A percentile compares a stretch with the other conserved stretches of the same genome.
Evolutionary conservation across 1,140 invertebrate genomes (phyloP).

Genomic region (Centruroides sculpturatus): DNA sequence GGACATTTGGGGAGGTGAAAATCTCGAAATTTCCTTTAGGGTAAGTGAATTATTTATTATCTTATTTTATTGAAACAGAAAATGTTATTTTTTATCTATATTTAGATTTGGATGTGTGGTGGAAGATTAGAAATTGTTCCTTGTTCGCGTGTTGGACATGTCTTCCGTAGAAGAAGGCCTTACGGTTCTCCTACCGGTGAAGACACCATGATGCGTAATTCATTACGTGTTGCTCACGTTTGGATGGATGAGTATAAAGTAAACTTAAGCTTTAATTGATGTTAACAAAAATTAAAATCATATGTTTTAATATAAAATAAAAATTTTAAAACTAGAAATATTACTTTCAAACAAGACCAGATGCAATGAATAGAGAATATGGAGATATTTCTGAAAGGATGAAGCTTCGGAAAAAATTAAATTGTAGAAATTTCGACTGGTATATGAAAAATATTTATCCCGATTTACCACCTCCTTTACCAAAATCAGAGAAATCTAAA

Average conservation of each 20-base stretch:
- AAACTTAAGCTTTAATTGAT: slow-evolving; percentile 15
- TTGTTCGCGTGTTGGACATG: slow-evolving; percentile 87
- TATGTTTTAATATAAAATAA: background rate
- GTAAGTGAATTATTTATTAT: slow-evolving; percentile 34
- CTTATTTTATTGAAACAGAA: background rate
- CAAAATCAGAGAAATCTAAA: background rate
- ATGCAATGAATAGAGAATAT: slow-evolving; percentile 45
- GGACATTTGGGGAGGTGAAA: slow-evolving; percentile 91
- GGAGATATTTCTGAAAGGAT: slow-evolving; percentile 65
- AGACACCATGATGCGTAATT: slow-evolving; percentile 75
- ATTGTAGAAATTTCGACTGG: slow-evolving; percentile 84
- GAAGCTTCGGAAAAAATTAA: slow-evolving; percentile 47
- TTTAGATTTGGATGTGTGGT: slow-evolving; percentile 95
- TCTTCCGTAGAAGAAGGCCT: slow-evolving; percentile 78
- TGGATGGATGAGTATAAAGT: slow-evolving; percentile 87
- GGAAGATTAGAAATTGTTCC: slow-evolving; percentile 82
- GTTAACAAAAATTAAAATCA: slow-evolving; percentile 16
- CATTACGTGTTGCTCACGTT: slow-evolving; percentile 69
- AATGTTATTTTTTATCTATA: background rate
- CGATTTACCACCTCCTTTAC: slow-evolving; percentile 40
- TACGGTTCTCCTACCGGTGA: slow-evolving; percentile 63
- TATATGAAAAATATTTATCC: slow-evolving; percentile 86
- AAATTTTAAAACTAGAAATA: slow-evolving; percentile 41
- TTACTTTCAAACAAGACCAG: slow-evolving; percentile 52
- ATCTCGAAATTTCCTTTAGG: slow-evolving; percentile 85